phyloP scores from a whole-genome alignment of 2,113 vertebrate genomes.

The Paraplagusia blochii region DNA sequence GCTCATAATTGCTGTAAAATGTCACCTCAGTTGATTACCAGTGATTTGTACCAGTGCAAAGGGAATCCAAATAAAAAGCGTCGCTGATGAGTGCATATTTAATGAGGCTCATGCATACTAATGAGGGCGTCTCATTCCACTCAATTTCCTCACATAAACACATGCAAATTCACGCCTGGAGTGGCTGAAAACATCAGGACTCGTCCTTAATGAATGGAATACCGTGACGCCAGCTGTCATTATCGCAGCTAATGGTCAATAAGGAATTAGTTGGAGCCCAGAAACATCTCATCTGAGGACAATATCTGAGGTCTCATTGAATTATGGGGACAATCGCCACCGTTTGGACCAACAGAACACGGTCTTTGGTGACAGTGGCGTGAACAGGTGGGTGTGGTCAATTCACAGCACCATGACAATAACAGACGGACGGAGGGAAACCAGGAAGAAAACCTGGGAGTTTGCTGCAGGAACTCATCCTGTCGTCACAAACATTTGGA shows the following conservation, averaged over 20 bases:
- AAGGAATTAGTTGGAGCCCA: constrained; percentile 10
- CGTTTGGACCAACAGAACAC: too few species aligned
- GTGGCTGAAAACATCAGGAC: constrained; percentile 35
- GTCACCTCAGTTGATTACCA: constrained; percentile 75
- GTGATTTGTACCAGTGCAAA: constrained; percentile 69
- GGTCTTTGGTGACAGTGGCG: too few species aligned
- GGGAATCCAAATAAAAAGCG: constrained; percentile 60
- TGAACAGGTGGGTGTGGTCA: too few species aligned
- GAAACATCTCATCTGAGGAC: too few species aligned
- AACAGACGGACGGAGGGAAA: not conserved
- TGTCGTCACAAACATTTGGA: not conserved
- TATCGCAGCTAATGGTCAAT: constrained; percentile 30
- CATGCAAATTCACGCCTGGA: constrained; percentile 58
- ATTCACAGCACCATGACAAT: too few species aligned
- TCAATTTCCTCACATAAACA: constrained; percentile 64
- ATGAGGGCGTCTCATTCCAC: constrained; percentile 53
- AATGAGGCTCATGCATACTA: constrained; percentile 70
- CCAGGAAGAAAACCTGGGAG: not conserved
- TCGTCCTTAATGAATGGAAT: constrained; percentile 33
- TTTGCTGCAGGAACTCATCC: not conserved
- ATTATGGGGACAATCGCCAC: too few species aligned
- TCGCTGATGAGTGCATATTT: constrained; percentile 71
- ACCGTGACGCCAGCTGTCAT: constrained; percentile 23
- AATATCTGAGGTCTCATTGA: too few species aligned
- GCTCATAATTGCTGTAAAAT: constrained; percentile 73